These are phyloP conservation scores for Tragulus kanchil DNA, from an alignment of 2,113 vertebrate genomes.

Conservation along the genomic window DNA sequence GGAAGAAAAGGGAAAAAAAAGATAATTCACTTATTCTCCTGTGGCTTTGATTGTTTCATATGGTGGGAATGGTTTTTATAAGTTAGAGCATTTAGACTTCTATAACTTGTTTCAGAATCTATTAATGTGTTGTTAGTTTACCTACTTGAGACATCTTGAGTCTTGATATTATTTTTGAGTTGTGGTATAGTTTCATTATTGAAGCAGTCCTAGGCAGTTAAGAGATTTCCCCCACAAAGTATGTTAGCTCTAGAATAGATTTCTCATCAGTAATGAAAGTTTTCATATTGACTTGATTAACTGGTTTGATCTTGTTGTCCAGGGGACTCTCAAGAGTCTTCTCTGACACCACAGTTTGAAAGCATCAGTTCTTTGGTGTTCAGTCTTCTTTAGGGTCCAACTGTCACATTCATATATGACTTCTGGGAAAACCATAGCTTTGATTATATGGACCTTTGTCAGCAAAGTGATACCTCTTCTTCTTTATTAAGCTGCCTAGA, in stretches of 20 bases:
- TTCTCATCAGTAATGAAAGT: neutral
- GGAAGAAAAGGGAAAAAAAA: constrained; percentile 15
- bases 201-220: neutral
- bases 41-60: neutral
- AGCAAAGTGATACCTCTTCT: neutral
- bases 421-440: neutral
- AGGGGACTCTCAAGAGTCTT: neutral
- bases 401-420: neutral
- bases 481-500: neutral
- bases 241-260: neutral
- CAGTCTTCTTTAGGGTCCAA: neutral
- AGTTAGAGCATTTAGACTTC: neutral
- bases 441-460: neutral
- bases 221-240: neutral
- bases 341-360: neutral
- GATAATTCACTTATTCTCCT: neutral
- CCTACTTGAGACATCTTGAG: neutral
- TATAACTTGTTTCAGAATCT: neutral
- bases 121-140: neutral
- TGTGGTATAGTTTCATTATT: neutral
- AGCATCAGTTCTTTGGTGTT: neutral
- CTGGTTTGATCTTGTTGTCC: neutral
- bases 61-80: neutral
- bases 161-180: neutral
- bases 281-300: no score